Evolutionary conservation across 2,797 vertebrate genomes (phyloP), one percentile per base, ranked within the genome.

Genomic region (Parauchenoglanis punctatus): DNA sequence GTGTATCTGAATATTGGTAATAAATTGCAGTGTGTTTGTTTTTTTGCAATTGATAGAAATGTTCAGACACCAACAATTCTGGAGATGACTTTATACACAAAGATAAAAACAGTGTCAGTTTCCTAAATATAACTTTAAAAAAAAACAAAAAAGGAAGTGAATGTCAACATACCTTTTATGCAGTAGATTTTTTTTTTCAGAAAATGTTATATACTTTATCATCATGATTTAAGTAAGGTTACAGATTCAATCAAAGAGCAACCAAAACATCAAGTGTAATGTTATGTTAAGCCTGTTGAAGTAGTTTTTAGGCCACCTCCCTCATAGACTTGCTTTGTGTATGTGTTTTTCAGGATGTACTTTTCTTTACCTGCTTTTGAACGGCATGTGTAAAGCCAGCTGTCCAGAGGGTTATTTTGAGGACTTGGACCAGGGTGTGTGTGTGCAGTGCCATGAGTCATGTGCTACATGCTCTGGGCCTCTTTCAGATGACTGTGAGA

Each of bases 361-460:
- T 85, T 97, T 97, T 92, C 94, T 97, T 44, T 97, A 97, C 93
- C 92, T 97, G 91, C 96, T 97, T 81, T 91, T 96, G 87, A 93
- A 96, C 0, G 95, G 95, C 4, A 92, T 87, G 67, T 97, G 96
- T 85, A 96, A 95, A 85, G 96, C 96, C 10, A 95, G 94, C 67
- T 97, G 96, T 91, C 96, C 96, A 7, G 59, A 92, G 89, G 96
- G 96, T 10, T 96, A 95, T 88, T 96, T 94, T 84, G 96, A 97
- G 87, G 95, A 97, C 91, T 94, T 97, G 93, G 96, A 97, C 84
- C 94, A 93, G 87, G 96, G 96, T 1, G 89, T 91, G 85, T 97
- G 96, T 78, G 92, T 93, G 81, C 93, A 87, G 85, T 97, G 96
- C 90, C 95, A 97, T 86, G 85, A 90, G 25, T 96, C 94, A 70